Conservation (phyloP, 2,113 vertebrate species). For the human (Homo sapiens) region DNA sequence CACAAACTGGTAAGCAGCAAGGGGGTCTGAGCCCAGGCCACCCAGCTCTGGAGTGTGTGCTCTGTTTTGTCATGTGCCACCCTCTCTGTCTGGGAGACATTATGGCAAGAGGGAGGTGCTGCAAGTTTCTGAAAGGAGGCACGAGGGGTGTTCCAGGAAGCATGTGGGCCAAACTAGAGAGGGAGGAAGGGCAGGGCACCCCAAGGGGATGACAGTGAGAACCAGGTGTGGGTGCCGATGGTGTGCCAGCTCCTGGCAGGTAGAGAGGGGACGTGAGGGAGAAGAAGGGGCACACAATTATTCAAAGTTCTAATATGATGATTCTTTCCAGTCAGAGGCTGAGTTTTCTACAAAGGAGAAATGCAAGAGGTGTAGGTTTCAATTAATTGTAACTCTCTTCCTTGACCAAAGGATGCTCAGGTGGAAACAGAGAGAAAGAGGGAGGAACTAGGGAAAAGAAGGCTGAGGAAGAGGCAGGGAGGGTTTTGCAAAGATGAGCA, state of each 20-base stretch:
- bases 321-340: background rate
- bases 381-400: background rate
- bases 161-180: background rate
- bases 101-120: background rate
- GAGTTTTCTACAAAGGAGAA: background rate
- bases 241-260: accelerated
- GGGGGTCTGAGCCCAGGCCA: accelerated
- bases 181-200: background rate
- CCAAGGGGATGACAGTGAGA: background rate
- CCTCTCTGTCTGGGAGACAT: background rate
- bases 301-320: background rate
- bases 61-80: accelerated
- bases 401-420: background rate
- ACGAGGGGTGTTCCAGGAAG: background rate
- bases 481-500: background rate
- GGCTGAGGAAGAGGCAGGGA: background rate
- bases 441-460: background rate
- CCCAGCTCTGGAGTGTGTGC: accelerated
- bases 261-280: background rate
- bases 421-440: background rate
- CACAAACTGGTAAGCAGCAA: background rate
- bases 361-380: background rate
- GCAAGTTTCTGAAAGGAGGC: background rate
- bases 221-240: no score
- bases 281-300: background rate